These are phyloP conservation scores for Leucoraja erinaceus DNA, from an alignment of 2,113 vertebrate species.

Conservation along the genomic window DNA sequence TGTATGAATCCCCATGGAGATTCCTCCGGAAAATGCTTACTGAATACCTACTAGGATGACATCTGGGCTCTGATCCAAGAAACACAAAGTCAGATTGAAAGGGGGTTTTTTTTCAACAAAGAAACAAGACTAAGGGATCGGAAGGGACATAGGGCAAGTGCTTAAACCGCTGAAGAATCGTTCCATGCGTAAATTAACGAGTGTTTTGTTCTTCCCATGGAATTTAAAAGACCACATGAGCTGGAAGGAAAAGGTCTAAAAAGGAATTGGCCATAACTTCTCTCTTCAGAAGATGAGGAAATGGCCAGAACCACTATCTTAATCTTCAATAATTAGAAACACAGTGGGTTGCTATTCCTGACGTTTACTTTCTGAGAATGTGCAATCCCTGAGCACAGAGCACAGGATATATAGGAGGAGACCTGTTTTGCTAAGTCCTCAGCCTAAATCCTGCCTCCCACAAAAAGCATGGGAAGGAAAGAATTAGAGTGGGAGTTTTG, in stretches of 20 bases:
- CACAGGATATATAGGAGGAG: constrained; percentile 13
- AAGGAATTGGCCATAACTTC: constrained; percentile 2
- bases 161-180: constrained; percentile 22
- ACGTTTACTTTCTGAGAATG: neutral
- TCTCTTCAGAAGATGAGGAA: constrained; percentile 27
- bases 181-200: constrained; percentile 25
- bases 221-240: neutral
- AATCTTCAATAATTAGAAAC: constrained; percentile 19
- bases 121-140: constrained; percentile 24
- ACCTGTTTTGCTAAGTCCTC: neutral
- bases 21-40: constrained; percentile 15
- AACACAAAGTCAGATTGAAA: constrained; percentile 7
- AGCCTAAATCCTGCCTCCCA: constrained; percentile 13
- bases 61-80: constrained; percentile 18
- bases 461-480: neutral
- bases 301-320: constrained; percentile 9
- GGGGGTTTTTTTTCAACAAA: constrained; percentile 4
- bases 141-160: constrained; percentile 32
- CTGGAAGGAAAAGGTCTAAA: neutral
- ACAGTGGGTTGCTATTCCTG: constrained; percentile 19
- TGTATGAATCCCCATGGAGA: constrained; percentile 4
- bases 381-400: neutral
- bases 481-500: neutral
- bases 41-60: constrained; percentile 22
- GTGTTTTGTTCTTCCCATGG: constrained; percentile 6